Evolutionary conservation across 1,140 invertebrate species (phyloP).

Genomic region (Psix sp.): DNA sequence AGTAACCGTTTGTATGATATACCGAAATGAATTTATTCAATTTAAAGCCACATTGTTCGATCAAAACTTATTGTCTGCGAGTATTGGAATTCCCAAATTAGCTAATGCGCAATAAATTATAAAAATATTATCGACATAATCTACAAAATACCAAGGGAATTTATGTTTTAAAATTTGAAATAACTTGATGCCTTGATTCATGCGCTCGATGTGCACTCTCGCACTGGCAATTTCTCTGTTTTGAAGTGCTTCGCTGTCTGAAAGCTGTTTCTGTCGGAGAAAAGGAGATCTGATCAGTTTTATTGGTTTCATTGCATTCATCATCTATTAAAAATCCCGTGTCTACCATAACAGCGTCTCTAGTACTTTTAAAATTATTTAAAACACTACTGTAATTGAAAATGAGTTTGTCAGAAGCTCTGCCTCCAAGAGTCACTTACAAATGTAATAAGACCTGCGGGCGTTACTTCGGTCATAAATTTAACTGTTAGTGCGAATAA

Average conservation of each 20-base stretch:
- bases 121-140: slow-evolving; percentile 45
- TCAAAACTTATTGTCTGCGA: slow-evolving; percentile 42
- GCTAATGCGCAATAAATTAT: slow-evolving; percentile 32
- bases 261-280: slow-evolving; percentile 12
- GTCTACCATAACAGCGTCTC: slow-evolving; percentile 34
- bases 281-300: slow-evolving; percentile 35
- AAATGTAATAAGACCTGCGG: slow-evolving; percentile 56
- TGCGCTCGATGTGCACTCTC: slow-evolving; percentile 38
- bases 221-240: slow-evolving; percentile 31
- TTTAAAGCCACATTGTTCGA: background rate
- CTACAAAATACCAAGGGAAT: slow-evolving; percentile 14
- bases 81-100: slow-evolving; percentile 37
- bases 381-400: slow-evolving; percentile 59
- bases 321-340: slow-evolving; percentile 24
- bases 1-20: no score
- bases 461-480: slow-evolving; percentile 57
- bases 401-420: slow-evolving; percentile 60
- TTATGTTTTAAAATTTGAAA: no score
- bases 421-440: slow-evolving; percentile 15
- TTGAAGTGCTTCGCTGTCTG: slow-evolving; percentile 11
- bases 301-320: slow-evolving; percentile 5
- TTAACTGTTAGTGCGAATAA: slow-evolving; percentile 67
- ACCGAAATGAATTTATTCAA: no score
- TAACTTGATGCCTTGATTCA: slow-evolving; percentile 14
- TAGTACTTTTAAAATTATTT: slow-evolving; percentile 12